Percentiles rank a stretch among this genome's conserved stretches.
These are phyloP conservation scores for Cecropterus lyciades DNA, from an alignment of 1,140 invertebrate genomes.

Conservation along the genomic window DNA sequence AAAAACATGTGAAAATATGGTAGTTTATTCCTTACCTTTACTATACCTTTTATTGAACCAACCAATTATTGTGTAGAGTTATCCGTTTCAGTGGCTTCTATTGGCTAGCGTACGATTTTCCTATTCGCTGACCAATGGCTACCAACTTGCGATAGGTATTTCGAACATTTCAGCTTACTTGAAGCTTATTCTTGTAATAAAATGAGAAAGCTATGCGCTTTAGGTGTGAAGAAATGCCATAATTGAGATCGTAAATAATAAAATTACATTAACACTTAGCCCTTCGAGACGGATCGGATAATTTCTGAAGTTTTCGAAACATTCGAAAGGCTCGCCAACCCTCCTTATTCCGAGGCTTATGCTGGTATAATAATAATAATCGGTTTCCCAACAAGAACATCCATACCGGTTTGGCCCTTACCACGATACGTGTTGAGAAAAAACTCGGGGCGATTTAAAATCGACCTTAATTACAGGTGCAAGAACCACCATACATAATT, in stretches of 20 bases:
- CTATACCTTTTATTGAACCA: slow-evolving; percentile 1
- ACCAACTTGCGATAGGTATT: slow-evolving; percentile 6
- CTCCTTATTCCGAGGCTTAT: slow-evolving; percentile 33
- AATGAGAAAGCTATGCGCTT: not conserved
- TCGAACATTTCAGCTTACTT: not conserved
- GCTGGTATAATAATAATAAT: slow-evolving; percentile 60
- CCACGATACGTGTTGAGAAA: slow-evolving; percentile 37
- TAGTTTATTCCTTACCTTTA: not conserved
- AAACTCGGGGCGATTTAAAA: slow-evolving; percentile 38
- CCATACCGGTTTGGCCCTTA: slow-evolving; percentile 56
- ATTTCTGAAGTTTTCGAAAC: slow-evolving; percentile 37
- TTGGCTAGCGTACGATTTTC: slow-evolving; percentile 29
- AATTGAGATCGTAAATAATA: slow-evolving; percentile 24
- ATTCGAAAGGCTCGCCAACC: slow-evolving; percentile 41
- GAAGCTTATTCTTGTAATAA: not conserved
- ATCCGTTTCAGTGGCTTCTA: slow-evolving; percentile 3
- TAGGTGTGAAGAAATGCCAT: slow-evolving; percentile 23
- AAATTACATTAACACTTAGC: slow-evolving; percentile 21
- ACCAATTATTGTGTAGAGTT: not conserved
- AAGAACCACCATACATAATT: slow-evolving; percentile 38
- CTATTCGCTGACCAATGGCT: slow-evolving; percentile 27
- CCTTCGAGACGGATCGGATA: slow-evolving; percentile 27
- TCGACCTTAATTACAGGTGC: slow-evolving; percentile 40
- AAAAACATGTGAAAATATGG: too few species aligned
- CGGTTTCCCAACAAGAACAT: slow-evolving; percentile 65